Conservation (phyloP, 1,140 invertebrate genomes). For the Ceratosolen fusciceps region DNA sequence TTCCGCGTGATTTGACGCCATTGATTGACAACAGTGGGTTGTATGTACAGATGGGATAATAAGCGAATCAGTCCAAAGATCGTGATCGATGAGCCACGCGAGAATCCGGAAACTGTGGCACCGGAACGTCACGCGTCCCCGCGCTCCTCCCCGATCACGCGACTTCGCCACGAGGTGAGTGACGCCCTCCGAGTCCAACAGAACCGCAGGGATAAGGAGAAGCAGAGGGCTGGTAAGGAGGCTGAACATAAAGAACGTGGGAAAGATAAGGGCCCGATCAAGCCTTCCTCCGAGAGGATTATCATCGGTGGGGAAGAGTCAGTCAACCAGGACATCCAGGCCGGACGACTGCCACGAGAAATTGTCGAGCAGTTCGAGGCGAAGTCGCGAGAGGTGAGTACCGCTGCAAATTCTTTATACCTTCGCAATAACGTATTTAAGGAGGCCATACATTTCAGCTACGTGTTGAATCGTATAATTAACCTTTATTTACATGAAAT, state of each 20-base stretch:
- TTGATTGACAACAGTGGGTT: no score
- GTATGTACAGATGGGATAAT: constrained; percentile 63
- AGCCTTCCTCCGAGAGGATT: constrained; percentile 76
- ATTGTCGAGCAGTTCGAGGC: constrained; percentile 83
- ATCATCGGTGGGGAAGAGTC: constrained; percentile 86
- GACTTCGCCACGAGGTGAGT: not conserved
- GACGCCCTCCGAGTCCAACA: not conserved
- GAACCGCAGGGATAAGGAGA: constrained; percentile 16
- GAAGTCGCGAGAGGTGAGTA: constrained; percentile 81
- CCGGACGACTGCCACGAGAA: constrained; percentile 78
- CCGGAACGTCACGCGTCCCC: not conserved
- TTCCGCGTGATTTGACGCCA: no score
- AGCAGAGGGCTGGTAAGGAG: constrained; percentile 54
- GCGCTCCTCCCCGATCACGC: constrained; percentile 18
- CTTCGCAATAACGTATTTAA: no score
- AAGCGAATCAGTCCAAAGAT: constrained; percentile 62
- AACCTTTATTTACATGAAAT: no score
- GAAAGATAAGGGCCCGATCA: constrained; percentile 60
- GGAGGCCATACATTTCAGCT: no score
- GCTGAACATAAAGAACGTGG: constrained; percentile 60
- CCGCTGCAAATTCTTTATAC: no score
- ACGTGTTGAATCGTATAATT: no score
- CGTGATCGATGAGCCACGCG: constrained; percentile 58
- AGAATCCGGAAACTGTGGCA: constrained; percentile 35
- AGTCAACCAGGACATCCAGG: constrained; percentile 61